phyloP scores from a whole-genome alignment of 2,797 vertebrate species.

The Brotula barbata region DNA sequence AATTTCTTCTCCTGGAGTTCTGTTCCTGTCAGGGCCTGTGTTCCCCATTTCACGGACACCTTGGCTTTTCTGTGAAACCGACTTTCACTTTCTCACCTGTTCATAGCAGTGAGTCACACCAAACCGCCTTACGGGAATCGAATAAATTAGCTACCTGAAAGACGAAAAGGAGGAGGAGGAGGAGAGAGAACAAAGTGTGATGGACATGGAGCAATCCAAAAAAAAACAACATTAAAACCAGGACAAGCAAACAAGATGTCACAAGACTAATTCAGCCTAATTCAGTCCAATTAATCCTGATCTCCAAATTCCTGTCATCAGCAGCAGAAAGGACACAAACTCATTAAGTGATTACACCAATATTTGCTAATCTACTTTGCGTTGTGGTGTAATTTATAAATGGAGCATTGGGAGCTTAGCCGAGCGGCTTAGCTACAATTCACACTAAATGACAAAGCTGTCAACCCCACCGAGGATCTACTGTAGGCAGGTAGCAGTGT shows the following conservation, averaged over 20 bases:
- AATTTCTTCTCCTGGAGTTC: background rate
- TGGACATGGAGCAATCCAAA: background rate
- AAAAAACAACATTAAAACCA: too few relatives aligned
- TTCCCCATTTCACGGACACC: slow-evolving; percentile 1
- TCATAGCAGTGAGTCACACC: slow-evolving; percentile 27
- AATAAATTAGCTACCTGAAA: slow-evolving; percentile 30
- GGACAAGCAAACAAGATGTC: background rate
- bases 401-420: slow-evolving; percentile 54
- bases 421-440: slow-evolving; percentile 46
- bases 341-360: slow-evolving; percentile 60
- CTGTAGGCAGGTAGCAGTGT: too few relatives aligned
- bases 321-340: slow-evolving; percentile 35
- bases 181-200: background rate
- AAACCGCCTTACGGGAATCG: slow-evolving; percentile 34
- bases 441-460: slow-evolving; percentile 39
- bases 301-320: slow-evolving; percentile 13
- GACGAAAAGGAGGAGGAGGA: background rate
- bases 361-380: slow-evolving; percentile 27
- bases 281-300: slow-evolving; percentile 12
- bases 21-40: background rate
- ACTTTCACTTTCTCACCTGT: slow-evolving; percentile 8
- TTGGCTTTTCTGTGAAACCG: background rate
- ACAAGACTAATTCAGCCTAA: slow-evolving; percentile 1
- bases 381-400: slow-evolving; percentile 62
- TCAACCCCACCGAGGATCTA: slow-evolving; percentile 7